Base-by-base conservation (phyloP, 2,888 invertebrate genomes). In the Rotaria magnacalcarata region DNA sequence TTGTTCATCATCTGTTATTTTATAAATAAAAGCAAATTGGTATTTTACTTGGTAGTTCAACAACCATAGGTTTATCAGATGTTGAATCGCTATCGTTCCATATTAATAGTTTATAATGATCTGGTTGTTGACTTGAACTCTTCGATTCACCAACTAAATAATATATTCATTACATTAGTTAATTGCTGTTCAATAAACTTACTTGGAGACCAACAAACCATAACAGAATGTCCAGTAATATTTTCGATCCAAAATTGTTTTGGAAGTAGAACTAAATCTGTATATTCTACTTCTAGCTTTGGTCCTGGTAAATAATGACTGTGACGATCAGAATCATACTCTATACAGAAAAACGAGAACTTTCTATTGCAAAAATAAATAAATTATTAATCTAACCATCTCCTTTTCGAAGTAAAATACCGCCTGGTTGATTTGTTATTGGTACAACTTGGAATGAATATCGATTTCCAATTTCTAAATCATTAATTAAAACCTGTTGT, bases 181-280 rank as follows among this genome's bases (percentile, higher is more conserved):
- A n/a, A 34, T 43, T 27, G 14, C 11, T 14, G 10, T 54, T 50
- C 50, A 24, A n/a, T 24, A 8, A 52, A 43, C 89, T 87, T 88
- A 91, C 91, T 89, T 89, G 88, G 89, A 74, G 88, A 90, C 91
- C 91, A 91, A 85, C 90, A 90, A 84, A 91, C 89, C n/a, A 91
- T 89, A 8, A 91, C 91, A 2, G 91, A 90, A 88, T 90, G 90
- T n/a, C 91, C 91, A n/a, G 90, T 90, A 80, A 90, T 90, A 80
- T 90, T 88, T 87, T 91, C 91, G 88, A 89, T 89, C 90, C 90
- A 90, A 50, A 91, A 90, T 87, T 90, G 89, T 19, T 88, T 87
- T 21, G 91, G 91, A 8, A 90, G 88, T 85, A 89, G 88, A 54
- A 91, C 90, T 19, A 91, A 88, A 5, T 90, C 90, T 8, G 90